A percentile compares a stretch with the other conserved stretches of the same genome.
Conservation (phyloP, 1,140 invertebrate species). For the Macrotrachela quadricornifera region DNA sequence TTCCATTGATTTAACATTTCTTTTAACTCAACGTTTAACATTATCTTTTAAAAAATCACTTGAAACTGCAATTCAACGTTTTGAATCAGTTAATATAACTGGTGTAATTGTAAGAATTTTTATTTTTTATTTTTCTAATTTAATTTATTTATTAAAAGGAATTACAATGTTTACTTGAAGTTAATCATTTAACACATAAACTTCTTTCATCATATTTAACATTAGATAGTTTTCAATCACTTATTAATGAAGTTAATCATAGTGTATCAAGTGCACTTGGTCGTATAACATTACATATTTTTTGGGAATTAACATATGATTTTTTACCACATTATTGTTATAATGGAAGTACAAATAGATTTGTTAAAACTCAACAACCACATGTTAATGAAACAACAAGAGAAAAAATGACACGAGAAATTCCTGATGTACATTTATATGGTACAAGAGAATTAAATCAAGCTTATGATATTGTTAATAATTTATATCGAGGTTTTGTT, state of each 20-base stretch:
- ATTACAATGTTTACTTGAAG: constrained; percentile 69
- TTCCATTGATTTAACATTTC: constrained; percentile 82
- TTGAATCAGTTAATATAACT: constrained; percentile 88
- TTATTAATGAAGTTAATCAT: constrained; percentile 88
- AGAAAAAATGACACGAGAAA: neutral
- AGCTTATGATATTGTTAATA: constrained; percentile 74
- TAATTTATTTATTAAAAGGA: too few species aligned
- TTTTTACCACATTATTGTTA: constrained; percentile 95
- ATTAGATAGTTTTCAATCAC: constrained; percentile 81
- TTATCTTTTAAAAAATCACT: constrained; percentile 81
- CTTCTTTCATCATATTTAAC: constrained; percentile 69
- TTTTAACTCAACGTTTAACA: constrained; percentile 87
- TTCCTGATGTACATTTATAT: neutral
- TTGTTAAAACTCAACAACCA: constrained; percentile 12
- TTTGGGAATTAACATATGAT: constrained; percentile 94
- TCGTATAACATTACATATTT: constrained; percentile 82
- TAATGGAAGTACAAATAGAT: constrained; percentile 89
- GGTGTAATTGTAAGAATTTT: constrained; percentile 51
- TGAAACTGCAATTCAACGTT: constrained; percentile 75
- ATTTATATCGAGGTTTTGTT: constrained; percentile 66
- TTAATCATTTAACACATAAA: constrained; percentile 80
- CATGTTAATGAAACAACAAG: neutral
- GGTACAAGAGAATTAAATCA: constrained; percentile 41
- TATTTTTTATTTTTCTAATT: too few species aligned
- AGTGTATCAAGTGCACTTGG: constrained; percentile 91